phyloP scores from a whole-genome alignment of 2,797 vertebrate genomes.

The Phaenicophaeus curvirostris region DNA sequence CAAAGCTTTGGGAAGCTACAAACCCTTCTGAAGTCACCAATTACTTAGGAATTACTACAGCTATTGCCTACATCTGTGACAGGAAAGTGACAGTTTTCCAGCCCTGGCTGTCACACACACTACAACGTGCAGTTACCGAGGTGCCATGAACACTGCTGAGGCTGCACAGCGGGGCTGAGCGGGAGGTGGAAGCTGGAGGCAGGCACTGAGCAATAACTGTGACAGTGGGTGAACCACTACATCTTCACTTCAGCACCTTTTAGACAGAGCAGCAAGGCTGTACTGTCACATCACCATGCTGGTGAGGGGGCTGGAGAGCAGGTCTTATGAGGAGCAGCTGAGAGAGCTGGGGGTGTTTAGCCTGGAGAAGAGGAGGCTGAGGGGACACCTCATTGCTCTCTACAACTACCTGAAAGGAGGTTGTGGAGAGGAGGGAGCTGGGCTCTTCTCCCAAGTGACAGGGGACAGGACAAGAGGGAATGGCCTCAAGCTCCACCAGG shows the following conservation, averaged over 20 bases:
- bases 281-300: fast-evolving
- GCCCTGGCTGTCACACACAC: not conserved
- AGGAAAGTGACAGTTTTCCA: not conserved
- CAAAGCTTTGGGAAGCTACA: not conserved
- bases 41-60: not conserved
- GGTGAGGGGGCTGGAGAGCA: too few species aligned
- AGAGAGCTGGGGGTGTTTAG: too few species aligned
- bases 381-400: too few species aligned
- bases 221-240: not conserved
- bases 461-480: too few species aligned
- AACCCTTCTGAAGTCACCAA: not conserved
- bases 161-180: not conserved
- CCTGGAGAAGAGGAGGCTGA: too few species aligned
- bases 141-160: not conserved
- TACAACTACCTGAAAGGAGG: too few species aligned
- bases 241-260: not conserved
- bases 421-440: too few species aligned
- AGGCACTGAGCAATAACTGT: not conserved
- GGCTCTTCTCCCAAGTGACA: too few species aligned
- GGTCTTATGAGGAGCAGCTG: too few species aligned
- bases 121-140: not conserved
- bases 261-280: not conserved
- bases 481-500: too few species aligned
- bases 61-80: fast-evolving
- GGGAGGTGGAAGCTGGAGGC: not conserved